Evolutionary conservation across 1,140 invertebrate species (phyloP).

Genomic region (Solenopsis fugax): DNA sequence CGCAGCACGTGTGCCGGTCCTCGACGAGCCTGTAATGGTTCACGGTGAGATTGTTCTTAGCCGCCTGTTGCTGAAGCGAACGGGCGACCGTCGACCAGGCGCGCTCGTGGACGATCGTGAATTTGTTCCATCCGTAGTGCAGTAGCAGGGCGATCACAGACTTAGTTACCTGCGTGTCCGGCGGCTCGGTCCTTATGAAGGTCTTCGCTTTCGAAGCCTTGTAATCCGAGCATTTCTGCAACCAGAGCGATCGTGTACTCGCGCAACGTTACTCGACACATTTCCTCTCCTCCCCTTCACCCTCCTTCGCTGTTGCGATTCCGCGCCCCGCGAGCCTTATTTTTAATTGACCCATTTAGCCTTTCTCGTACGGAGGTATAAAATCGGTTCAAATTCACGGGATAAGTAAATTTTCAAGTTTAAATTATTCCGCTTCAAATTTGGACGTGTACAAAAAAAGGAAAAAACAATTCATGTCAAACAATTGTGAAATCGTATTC

Average conservation of each 20-base stretch:
- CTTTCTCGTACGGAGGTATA: neutral
- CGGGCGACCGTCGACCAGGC: constrained; percentile 92
- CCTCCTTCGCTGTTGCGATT: neutral
- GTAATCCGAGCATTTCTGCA: constrained; percentile 97
- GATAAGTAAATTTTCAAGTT: too few relatives aligned
- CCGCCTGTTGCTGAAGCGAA: constrained; percentile 91
- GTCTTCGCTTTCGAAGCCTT: constrained; percentile 95
- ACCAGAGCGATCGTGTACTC: constrained; percentile 30
- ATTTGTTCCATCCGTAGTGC: constrained; percentile 97
- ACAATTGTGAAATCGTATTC: too few relatives aligned
- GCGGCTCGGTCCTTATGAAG: constrained; percentile 97
- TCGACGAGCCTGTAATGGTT: constrained; percentile 91
- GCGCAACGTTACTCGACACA: neutral
- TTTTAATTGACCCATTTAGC: constrained; percentile 15
- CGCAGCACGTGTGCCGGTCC: constrained; percentile 92
- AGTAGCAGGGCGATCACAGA: constrained; percentile 95
- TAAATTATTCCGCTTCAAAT: too few relatives aligned
- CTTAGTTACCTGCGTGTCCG: constrained; percentile 97
- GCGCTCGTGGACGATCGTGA: constrained; percentile 95
- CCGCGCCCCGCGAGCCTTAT: neutral
- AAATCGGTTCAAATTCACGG: constrained; percentile 11
- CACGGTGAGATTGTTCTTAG: constrained; percentile 92
- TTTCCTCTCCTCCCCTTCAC: neutral
- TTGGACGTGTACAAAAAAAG: too few relatives aligned
- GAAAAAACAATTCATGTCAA: too few relatives aligned